Evolutionary conservation across 2,888 invertebrate species (phyloP).

Genomic region (Limnephilus marmoratus): DNA sequence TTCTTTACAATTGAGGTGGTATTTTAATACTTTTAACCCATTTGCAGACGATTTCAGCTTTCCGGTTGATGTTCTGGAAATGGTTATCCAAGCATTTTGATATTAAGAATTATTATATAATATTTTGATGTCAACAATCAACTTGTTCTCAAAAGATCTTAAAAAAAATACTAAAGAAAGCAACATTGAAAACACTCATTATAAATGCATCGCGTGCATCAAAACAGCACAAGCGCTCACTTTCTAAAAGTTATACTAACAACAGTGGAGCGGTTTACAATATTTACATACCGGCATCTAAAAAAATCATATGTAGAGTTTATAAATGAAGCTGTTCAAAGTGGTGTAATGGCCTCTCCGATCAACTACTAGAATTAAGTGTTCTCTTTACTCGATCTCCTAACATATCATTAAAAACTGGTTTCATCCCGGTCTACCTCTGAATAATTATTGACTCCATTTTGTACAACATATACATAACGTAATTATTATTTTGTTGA

Average conservation of each 20-base stretch:
- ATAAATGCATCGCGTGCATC: conserved; percentile 7
- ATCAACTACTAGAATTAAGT: conserved; percentile 37
- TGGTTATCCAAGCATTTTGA: too few species aligned
- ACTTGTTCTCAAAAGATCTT: not conserved
- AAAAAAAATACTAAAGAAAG: not conserved
- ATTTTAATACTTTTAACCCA: too few species aligned
- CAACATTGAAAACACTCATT: not conserved
- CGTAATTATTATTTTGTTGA: conserved; percentile 16
- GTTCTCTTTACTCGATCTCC: conserved; percentile 32
- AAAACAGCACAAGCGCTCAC: conserved; percentile 11
- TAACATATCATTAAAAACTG: conserved; percentile 43
- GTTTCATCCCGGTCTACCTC: conserved; percentile 33
- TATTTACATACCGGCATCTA: conserved; percentile 25
- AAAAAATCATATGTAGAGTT: conserved; percentile 24
- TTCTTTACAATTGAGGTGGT: too few species aligned
- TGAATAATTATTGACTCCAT: conserved; percentile 19
- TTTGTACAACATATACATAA: conserved; percentile 25
- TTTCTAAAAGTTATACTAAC: conserved; percentile 17
- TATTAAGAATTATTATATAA: too few species aligned
- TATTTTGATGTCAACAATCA: too few species aligned
- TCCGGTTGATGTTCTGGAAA: too few species aligned
- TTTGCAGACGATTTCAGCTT: too few species aligned
- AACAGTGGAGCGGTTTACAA: not conserved
- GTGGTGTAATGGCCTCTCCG: conserved; percentile 10
- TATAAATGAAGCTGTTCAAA: conserved; percentile 23